phyloP scores from a whole-genome alignment of 2,113 vertebrate species.

The Aegotheles bennettii region DNA sequence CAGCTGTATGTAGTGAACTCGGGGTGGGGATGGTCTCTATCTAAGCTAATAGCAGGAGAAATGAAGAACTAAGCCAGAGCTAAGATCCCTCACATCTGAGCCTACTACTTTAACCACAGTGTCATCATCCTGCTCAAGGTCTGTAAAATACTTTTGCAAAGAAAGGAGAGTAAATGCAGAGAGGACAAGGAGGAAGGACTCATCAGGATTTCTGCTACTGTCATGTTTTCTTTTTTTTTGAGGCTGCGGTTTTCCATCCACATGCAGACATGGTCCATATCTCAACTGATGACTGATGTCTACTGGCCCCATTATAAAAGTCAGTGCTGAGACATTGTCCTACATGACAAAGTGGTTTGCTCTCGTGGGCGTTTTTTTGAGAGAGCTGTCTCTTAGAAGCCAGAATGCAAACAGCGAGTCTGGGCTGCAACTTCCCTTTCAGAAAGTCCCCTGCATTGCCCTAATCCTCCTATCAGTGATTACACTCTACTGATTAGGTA shows the following conservation, averaged over 20 bases:
- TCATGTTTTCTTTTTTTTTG: background rate
- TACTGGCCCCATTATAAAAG: background rate
- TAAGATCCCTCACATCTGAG: background rate
- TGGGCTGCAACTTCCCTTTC: background rate
- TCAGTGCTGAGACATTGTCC: background rate
- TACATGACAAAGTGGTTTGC: rapidly evolving
- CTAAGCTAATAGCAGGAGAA: background rate
- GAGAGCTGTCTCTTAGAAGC: background rate
- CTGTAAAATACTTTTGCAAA: background rate
- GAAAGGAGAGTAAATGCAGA: background rate
- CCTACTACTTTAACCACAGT: background rate
- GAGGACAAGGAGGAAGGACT: background rate
- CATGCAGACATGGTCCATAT: background rate
- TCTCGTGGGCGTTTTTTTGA: background rate
- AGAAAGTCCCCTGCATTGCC: background rate
- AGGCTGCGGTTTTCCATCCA: background rate
- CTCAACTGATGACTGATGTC: background rate
- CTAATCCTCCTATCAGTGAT: constrained; percentile 19
- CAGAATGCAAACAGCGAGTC: background rate
- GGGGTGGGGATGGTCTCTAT: background rate
- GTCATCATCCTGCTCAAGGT: background rate
- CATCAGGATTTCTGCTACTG: background rate
- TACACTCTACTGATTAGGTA: background rate
- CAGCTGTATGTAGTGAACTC: background rate
- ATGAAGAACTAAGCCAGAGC: background rate